Evolutionary conservation across 2,888 invertebrate species (phyloP), one percentile per base, ranked within the genome.

Genomic region (Pseudococcus jackbeardsleyi): DNA sequence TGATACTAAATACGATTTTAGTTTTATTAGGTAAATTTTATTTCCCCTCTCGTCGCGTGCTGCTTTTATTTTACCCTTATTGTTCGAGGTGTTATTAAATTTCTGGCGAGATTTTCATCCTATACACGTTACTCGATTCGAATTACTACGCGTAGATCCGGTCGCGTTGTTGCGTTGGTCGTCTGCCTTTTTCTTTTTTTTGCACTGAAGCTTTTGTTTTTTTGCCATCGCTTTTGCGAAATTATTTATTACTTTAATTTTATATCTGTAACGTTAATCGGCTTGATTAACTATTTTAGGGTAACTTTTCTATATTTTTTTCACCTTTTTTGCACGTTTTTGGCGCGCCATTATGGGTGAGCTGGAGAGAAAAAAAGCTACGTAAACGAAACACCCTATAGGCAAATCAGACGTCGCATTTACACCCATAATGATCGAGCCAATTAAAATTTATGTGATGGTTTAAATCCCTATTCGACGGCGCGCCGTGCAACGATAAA

Each of bases 1-100:
- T 88, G 88, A 88, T 88, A 82, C 88, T 88, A 88, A 88, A 88
- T 88, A 88, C 88, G 88, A 88, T 88, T 88, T 88, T 88, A 88
- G 79, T 88, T 88, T 88, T 88, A 88, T 88, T 88, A 88, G 88
- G 79, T 88, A 88, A 88, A 88, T 88, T 88, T 88, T 88, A 88
- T 88, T 88, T 79, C 77, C 88, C 88, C 79, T 88, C 54, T 46
- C 79, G 79, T 46, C 79, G 79, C 79, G 42, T 82, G 26, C 19
- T 82, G 33, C 42, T 82, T 82, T 46, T 82, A 82, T 82, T 82
- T 82, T 19, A 82, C 79, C 79, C 79, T n/a, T 84, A 50, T 84
- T 59, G 84, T 84, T 46, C 59, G 84, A 54, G 22, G 84, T 54
- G 84, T 84, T 84, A 84, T 84, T 84, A 54, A 54, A 84, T 84